Conservation (phyloP, 2,888 invertebrate genomes). For the Acleris laterana region DNA sequence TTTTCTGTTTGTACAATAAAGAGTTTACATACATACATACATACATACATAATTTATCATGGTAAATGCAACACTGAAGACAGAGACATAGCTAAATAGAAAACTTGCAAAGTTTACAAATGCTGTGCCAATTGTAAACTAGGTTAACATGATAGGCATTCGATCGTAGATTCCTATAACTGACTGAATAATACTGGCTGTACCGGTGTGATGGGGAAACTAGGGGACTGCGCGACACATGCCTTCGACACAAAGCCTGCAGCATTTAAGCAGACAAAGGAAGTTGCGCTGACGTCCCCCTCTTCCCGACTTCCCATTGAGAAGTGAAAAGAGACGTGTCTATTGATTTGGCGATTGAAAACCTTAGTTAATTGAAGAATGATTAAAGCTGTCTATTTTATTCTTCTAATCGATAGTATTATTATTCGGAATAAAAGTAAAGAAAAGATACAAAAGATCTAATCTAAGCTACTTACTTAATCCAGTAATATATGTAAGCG, state of each 20-base stretch:
- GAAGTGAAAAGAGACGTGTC: constrained; percentile 5
- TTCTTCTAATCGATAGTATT: no score
- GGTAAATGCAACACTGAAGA: no score
- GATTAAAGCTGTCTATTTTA: no score
- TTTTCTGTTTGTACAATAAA: no score
- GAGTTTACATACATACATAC: no score
- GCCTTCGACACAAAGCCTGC: constrained; percentile 24
- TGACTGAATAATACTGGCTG: not conserved
- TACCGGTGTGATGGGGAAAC: no score
- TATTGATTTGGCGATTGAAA: constrained; percentile 16
- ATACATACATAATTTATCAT: no score
- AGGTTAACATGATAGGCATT: constrained; percentile 30
- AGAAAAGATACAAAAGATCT: not conserved
- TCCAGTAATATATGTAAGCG: no score
- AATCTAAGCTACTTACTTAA: no score
- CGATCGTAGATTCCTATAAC: constrained; percentile 11
- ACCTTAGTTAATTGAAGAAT: constrained; percentile 3
- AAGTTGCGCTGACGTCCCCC: constrained; percentile 5
- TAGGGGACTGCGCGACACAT: constrained; percentile 12
- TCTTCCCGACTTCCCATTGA: constrained; percentile 11
- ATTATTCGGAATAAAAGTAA: no score
- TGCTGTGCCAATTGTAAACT: constrained; percentile 14
- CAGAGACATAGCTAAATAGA: no score
- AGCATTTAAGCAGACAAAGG: constrained; percentile 33
- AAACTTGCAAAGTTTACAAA: not conserved